A percentile compares a stretch with the other conserved stretches of the same genome.
These are phyloP conservation scores for Monopterus albus DNA, from an alignment of 2,113 vertebrate genomes.

Conservation along the genomic window DNA sequence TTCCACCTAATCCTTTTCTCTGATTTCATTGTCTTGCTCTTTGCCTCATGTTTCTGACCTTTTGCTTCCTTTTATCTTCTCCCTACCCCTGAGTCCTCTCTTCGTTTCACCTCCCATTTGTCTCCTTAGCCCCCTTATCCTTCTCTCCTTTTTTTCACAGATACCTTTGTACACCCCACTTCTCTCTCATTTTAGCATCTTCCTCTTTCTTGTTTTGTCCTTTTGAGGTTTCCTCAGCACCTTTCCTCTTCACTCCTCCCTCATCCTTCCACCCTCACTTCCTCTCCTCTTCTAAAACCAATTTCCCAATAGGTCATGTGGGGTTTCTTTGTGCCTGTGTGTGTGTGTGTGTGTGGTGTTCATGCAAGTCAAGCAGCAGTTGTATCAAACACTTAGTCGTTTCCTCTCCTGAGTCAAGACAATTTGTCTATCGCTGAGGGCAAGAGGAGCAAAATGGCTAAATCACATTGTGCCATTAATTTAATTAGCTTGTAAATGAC, in stretches of 20 bases:
- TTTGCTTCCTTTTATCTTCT: neutral
- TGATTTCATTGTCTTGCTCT: neutral
- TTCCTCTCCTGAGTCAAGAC: constrained; percentile 58
- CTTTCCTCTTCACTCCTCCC: neutral
- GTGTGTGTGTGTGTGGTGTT: constrained; percentile 37
- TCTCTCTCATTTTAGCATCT: too few species aligned
- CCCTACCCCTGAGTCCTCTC: neutral
- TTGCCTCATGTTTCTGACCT: neutral
- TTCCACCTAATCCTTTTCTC: too few species aligned
- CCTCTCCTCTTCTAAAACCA: constrained; percentile 33
- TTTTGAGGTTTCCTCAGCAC: too few species aligned
- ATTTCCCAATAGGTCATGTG: constrained; percentile 46
- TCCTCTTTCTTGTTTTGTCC: too few species aligned
- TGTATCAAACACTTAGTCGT: constrained; percentile 70
- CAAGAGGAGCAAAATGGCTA: constrained; percentile 61
- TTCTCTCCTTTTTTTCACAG: neutral
- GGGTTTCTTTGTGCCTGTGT: constrained; percentile 24
- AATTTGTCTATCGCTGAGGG: constrained; percentile 64
- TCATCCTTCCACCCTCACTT: neutral
- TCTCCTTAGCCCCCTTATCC: neutral
- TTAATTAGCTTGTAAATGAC: constrained; percentile 77
- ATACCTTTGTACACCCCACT: neutral
- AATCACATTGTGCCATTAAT: constrained; percentile 74
- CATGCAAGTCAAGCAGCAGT: constrained; percentile 54
- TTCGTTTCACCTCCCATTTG: neutral